These are phyloP conservation scores for Ceramica pisi DNA, from an alignment of 2,888 invertebrate genomes.

Conservation along the genomic window DNA sequence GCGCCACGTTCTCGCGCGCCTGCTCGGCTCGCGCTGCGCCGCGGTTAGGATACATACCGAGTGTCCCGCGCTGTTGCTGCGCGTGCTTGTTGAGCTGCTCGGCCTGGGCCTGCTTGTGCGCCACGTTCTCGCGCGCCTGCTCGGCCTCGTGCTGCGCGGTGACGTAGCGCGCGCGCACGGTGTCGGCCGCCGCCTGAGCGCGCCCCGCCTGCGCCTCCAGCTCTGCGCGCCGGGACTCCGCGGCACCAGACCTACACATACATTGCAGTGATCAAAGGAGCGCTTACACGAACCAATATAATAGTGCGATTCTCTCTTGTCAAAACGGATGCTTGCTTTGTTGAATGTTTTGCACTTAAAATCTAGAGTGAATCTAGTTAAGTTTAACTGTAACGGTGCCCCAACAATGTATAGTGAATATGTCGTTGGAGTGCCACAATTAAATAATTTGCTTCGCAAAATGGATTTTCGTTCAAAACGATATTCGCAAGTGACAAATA, in stretches of 20 bases:
- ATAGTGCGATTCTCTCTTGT: neutral
- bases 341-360: neutral
- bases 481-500: too few relatives aligned
- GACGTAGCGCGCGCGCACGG: conserved; percentile 77
- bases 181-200: conserved; percentile 68
- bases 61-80: conserved; percentile 65
- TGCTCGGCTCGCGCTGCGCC: conserved; percentile 67
- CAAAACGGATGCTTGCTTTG: neutral
- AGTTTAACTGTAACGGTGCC: too few relatives aligned
- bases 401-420: too few relatives aligned
- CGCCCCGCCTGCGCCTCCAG: conserved; percentile 65
- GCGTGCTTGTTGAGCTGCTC: conserved; percentile 69
- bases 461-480: too few relatives aligned
- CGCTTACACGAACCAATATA: neutral
- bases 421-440: too few relatives aligned
- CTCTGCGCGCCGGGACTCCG: conserved; percentile 69
- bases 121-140: conserved; percentile 78
- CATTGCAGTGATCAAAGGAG: neutral
- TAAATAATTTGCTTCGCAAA: neutral
- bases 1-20: too few relatives aligned
- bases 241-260: conserved; percentile 70
- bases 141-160: conserved; percentile 81
- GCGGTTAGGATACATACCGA: conserved; percentile 67
- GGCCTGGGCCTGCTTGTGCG: conserved; percentile 70
- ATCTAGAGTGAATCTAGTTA: too few relatives aligned